phyloP scores from a whole-genome alignment of 2,113 vertebrate genomes.

The Peromyscus polionotus region DNA sequence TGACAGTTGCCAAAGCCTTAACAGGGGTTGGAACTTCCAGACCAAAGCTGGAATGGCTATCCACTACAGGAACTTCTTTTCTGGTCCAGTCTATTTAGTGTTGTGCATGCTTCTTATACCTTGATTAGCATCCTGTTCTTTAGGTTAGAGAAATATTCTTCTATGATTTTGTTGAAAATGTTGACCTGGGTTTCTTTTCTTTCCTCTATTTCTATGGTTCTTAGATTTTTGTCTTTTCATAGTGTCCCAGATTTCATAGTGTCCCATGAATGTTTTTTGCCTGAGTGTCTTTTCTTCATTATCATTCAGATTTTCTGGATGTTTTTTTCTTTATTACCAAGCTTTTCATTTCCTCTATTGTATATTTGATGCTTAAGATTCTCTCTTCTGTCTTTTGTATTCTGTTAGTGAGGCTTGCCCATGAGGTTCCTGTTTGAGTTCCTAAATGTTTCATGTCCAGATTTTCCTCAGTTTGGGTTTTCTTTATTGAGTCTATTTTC shows the following conservation, averaged over 20 bases:
- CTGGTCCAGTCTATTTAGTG: too few species aligned
- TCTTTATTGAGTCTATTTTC: background rate
- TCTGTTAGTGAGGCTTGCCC: background rate
- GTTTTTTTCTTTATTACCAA: background rate
- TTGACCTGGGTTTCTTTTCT: background rate
- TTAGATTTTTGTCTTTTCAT: background rate
- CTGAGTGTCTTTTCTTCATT: background rate
- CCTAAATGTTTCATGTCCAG: background rate
- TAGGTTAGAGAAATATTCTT: too few species aligned
- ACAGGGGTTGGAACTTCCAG: too few species aligned
- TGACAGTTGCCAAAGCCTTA: too few species aligned
- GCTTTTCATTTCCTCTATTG: background rate
- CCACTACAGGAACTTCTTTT: too few species aligned
- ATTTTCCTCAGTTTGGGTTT: background rate
- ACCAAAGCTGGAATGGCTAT: too few species aligned
- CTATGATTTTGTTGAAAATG: too few species aligned
- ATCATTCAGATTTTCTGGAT: too few species aligned
- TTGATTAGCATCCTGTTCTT: too few species aligned
- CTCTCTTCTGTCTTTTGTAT: background rate
- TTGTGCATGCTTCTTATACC: too few species aligned
- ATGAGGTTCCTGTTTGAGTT: background rate
- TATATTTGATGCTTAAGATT: too few species aligned
- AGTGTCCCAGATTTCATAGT: background rate
- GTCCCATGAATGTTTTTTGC: background rate
- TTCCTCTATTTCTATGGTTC: background rate